Evolutionary conservation across 2,888 invertebrate species (phyloP), one percentile per base, ranked within the genome.

Genomic region (Sussaba pulchella): DNA sequence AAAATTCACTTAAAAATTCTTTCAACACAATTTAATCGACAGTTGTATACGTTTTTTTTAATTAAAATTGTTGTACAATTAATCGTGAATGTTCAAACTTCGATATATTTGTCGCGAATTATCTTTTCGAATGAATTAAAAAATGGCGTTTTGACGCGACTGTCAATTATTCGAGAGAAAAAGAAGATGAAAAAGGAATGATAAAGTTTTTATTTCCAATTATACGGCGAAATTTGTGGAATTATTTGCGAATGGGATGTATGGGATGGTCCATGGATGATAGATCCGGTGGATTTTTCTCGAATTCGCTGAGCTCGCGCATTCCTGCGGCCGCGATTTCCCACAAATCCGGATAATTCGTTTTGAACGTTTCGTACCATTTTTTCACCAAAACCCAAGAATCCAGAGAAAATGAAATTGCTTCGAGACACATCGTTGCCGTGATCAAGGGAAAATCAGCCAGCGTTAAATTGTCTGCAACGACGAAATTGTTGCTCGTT

Each of bases 301-400:
- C 95, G 84, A 96, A 96, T 61, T 94, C 93, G 59, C 92, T 93
- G 67, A 97, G 94, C 90, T 96, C 95, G 80, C 94, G 94, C 95
- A 96, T 94, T 21, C 95, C 96, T 12, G 89, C 93, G 76, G 94
- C 95, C 0, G 94, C 95, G 69, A 96, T 95, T 82, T 94, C 93
- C 96, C 96, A 97, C 50, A 96, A 90, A 4, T 95, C 94, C 0
- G 96, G 95, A 89, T 95, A 92, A 80, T 95, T 94, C 10, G 89
- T 90, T 90, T 96, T 96, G 87, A 96, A 96, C 36, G 94, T 94
- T 19, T 93, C 92, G 88, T 96, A 96, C 96, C 96, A 97, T 88
- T 94, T 94, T 26, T 88, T 80, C 76, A 95, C 93, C 82, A 93
- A 90, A 9, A 94, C 92, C 92, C 95, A 96, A 10, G 93, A 89